Evolutionary conservation across 2,797 vertebrate species (phyloP), one percentile per base, ranked within the genome.

Genomic region (Chromobotia macracanthus): DNA sequence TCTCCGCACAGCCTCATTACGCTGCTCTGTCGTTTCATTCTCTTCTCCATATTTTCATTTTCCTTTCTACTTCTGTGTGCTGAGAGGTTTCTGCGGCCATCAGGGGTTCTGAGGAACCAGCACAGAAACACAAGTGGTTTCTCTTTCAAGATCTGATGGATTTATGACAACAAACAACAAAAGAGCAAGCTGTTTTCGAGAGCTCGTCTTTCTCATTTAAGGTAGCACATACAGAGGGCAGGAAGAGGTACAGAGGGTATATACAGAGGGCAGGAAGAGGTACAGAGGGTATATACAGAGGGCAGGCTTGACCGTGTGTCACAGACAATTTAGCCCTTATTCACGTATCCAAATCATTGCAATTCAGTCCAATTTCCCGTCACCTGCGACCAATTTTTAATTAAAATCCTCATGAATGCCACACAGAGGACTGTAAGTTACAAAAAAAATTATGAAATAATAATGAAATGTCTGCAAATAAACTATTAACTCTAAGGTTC

Each of bases 251-350:
- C n/a, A n/a, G n/a, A n/a, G n/a, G n/a, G n/a, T n/a, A n/a, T n/a
- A 60, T 73, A 51, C 61, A 51, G 80, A 84, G 73, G 83, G 60
- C 44, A 71, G 12, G 11, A 5, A 51, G 18, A 71, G 67, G 89
- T n/a, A n/a, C n/a, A n/a, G n/a, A n/a, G n/a, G n/a, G n/a, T n/a
- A n/a, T n/a, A n/a, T n/a, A n/a, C n/a, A n/a, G n/a, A n/a, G n/a
- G n/a, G 91, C 88, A 87, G 83, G 70, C 63, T 83, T 81, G 87
- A 90, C 89, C 91, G 90, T 87, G 88, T 92, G 91, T 83, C 86
- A 73, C 81, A 85, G 82, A 81, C 60, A 9, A 75, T 71, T 75
- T 67, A 80, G 80, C 77, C n/a, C 66, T 83, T 50, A 73, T 70
- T 84, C 78, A 75, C 80, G 64, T 53, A 23, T 56, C 55, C 21